Conservation (phyloP, 2,113 vertebrate species). For the Tyto alba region DNA sequence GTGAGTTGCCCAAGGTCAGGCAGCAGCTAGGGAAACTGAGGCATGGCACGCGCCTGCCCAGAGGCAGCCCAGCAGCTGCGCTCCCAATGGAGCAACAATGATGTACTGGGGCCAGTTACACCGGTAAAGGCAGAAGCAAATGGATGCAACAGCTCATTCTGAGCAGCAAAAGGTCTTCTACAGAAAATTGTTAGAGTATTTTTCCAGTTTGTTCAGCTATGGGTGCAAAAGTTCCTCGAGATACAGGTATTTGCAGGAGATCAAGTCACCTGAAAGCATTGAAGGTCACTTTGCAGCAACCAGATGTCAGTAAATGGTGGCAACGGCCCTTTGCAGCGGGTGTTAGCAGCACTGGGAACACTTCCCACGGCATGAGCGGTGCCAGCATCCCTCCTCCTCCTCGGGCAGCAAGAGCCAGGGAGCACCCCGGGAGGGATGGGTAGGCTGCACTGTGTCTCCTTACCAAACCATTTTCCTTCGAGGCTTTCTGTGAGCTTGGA, state of each 20-base stretch:
- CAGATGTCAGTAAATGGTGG: neutral
- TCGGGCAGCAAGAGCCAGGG: neutral
- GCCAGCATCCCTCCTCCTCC: neutral
- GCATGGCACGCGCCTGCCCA: rapidly evolving
- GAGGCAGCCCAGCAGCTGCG: neutral
- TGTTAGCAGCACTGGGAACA: neutral
- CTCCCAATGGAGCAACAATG: neutral
- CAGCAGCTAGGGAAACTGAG: neutral
- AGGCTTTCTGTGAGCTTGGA: neutral
- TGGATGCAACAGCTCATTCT: neutral
- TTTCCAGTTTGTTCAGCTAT: neutral
- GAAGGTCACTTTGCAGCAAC: neutral
- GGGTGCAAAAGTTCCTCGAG: neutral
- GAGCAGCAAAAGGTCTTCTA: neutral
- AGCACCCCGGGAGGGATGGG: rapidly evolving
- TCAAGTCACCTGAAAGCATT: neutral
- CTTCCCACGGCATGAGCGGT: rapidly evolving
- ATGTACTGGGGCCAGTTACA: rapidly evolving
- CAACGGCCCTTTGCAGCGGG: neutral
- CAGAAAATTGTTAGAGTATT: neutral
- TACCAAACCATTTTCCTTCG: neutral
- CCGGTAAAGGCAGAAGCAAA: neutral
- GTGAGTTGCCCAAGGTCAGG: neutral
- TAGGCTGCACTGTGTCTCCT: neutral
- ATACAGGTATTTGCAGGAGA: neutral